Evolutionary conservation across 2,113 vertebrate genomes (phyloP), one percentile per base, ranked within the genome.

Genomic region (Catharus fuscescens): DNA sequence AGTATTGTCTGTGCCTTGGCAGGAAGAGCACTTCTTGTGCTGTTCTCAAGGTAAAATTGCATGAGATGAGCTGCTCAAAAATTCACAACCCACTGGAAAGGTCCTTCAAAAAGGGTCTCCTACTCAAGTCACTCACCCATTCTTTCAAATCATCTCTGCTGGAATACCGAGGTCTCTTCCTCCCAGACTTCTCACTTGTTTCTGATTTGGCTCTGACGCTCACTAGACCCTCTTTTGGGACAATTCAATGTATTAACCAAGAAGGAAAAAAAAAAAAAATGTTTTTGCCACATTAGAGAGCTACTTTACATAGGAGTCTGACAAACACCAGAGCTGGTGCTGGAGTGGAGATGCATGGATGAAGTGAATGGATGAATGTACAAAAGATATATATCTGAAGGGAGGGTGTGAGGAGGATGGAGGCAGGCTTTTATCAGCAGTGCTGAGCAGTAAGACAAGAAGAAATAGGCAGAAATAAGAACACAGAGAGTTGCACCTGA

Each of bases 391-490:
- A n/a, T 67, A 21, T 47, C 19, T 67, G n/a, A 67, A 47, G 9
- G n/a, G 20, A 67, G 19, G 14, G 11, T 54, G 29, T 47, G 38
- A 67, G 53, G 11, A 40, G 28, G n/a, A 31, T 47, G 20, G 45
- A 53, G n/a, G 6, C 45, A 74, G 60, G 24, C 24, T 60, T 89
- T 67, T 53, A 19, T 21, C 0, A 0, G 53, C 3, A 2, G 3
- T 82, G 29, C 13, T 45, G 45, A 89, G 53, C 25, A 31, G 40
- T 18, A 21, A 52, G 9, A 47, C 0, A 2, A 34, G 61, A n/a
- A 36, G 29, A 81, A 53, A 34, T 6, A 74, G 47, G n/a, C 19
- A 60, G 19, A 67, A 82, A 45, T 18, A 59, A 23, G 36, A 52
- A 40, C 32, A 45, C 24, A 67, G 19, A 19, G 14, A 67, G 6